Evolutionary conservation across 1,140 invertebrate species (phyloP), one percentile per base, ranked within the genome.

Genomic region (Pinna nobilis): DNA sequence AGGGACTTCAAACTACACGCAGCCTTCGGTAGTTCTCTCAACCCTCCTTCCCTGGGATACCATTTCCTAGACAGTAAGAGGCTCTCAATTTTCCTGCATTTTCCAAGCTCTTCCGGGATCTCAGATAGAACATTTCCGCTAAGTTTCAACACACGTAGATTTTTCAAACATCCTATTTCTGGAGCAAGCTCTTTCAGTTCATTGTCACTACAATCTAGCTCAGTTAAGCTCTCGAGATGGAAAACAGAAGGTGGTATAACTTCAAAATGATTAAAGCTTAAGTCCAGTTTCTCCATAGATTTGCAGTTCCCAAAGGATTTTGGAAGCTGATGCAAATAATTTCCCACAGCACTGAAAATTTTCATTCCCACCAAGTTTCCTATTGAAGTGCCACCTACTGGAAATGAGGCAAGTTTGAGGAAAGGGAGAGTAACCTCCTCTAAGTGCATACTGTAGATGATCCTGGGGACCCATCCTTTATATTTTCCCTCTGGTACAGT

Each of bases 1-100:
- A 87, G 74, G 33, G 84, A 79, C 53, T 72, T 66, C 23, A 87
- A 64, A 20, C 70, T 50, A 60, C 83, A 83, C 4, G 84, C 74
- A 44, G 84, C 79, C 3, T 70, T 61, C 35, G 85, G 85, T 50
- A 87, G 64, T 3, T 65, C 72, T 69, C 70, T 77, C 61, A 83
- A 50, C 18, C 79, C 81, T 20, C 80, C 82, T 59, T 80, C 79
- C 39, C 80, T 70, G 5, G 85, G 84, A 47, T 84, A 82, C 76
- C 84, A 86, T 65, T 87, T 87, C 15, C 83, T 79, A n/a, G 84
- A 85, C 23, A 87, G 39, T 65, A 84, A 71, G 18, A 87, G 53
- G 20, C 70, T 70, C 47, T 84, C 79, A 11, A 87, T 66, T 50
- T 69, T 76, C 25, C 80, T 75, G 60, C 84, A 86, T 30, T 78